Percentiles rank a stretch among this genome's conserved stretches.
These are phyloP conservation scores for Morus bassanus DNA, from an alignment of 2,797 vertebrate species.

Conservation along the genomic window DNA sequence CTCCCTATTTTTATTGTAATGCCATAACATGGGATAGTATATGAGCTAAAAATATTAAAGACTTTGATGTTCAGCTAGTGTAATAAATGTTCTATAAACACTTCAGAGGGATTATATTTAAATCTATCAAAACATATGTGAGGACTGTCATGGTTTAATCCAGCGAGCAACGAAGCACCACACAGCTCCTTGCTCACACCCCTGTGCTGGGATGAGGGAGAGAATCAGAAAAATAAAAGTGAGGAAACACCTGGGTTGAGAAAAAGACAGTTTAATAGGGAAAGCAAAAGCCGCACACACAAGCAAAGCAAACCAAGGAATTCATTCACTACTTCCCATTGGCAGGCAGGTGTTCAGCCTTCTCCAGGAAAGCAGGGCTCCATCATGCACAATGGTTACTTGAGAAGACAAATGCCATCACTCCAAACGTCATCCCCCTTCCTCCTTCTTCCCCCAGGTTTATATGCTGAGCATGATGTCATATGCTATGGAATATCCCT, in stretches of 20 bases:
- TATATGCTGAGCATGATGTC: too few species aligned
- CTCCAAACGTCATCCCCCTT: too few species aligned
- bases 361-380: neutral
- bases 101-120: neutral
- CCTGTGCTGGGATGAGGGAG: neutral
- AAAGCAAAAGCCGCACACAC: neutral
- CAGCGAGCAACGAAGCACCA: neutral
- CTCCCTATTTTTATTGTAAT: neutral
- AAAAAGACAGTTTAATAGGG: neutral
- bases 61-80: neutral
- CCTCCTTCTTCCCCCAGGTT: too few species aligned
- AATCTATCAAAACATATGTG: neutral
- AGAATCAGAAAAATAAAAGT: neutral
- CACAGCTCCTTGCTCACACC: neutral
- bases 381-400: too few species aligned
- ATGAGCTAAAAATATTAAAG: neutral
- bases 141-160: neutral
- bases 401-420: too few species aligned
- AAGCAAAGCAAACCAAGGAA: neutral
- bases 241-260: neutral
- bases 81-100: neutral
- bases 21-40: neutral
- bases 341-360: neutral
- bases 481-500: too few species aligned
- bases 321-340: neutral